Percentiles rank a stretch among this genome's conserved stretches.
These are phyloP conservation scores for Gryllus longicercus DNA, from an alignment of 2,888 invertebrate species.

Conservation along the genomic window DNA sequence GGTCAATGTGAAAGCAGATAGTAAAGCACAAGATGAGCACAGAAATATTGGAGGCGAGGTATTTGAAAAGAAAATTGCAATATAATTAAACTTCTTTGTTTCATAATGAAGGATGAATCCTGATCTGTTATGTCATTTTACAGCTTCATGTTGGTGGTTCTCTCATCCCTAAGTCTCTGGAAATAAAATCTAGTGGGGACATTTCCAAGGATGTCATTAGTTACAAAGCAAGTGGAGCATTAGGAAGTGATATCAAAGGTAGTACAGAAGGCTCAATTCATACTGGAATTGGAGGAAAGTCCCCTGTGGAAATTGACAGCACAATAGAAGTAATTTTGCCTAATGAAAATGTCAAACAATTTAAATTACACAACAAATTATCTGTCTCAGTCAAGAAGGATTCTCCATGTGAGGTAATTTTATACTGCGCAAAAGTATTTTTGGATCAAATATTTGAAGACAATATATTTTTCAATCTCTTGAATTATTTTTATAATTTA, in stretches of 20 bases:
- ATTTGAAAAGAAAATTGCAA: background rate
- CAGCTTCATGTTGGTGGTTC: conserved; percentile 45
- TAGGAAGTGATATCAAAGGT: conserved; percentile 35
- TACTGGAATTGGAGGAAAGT: conserved; percentile 41
- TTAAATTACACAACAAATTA: conserved; percentile 5
- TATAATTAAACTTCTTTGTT: background rate
- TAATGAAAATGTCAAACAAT: conserved; percentile 40
- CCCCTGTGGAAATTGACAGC: conserved; percentile 40
- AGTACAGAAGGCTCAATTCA: conserved; percentile 48
- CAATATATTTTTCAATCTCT: no score
- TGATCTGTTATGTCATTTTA: background rate
- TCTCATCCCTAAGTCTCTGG: conserved; percentile 44
- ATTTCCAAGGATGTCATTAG: conserved; percentile 37
- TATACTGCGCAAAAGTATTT: background rate
- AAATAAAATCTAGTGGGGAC: conserved; percentile 41
- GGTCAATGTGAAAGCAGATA: conserved; percentile 45
- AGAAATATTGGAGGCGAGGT: background rate
- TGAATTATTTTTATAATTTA: background rate
- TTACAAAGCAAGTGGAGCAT: conserved; percentile 39
- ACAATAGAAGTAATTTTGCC: conserved; percentile 57
- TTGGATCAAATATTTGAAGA: background rate
- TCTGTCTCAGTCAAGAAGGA: background rate
- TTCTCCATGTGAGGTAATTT: conserved; percentile 11
- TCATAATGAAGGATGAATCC: background rate
- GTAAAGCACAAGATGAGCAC: conserved; percentile 18